Conservation (phyloP, 2,113 vertebrate genomes). For the Indicator indicator region DNA sequence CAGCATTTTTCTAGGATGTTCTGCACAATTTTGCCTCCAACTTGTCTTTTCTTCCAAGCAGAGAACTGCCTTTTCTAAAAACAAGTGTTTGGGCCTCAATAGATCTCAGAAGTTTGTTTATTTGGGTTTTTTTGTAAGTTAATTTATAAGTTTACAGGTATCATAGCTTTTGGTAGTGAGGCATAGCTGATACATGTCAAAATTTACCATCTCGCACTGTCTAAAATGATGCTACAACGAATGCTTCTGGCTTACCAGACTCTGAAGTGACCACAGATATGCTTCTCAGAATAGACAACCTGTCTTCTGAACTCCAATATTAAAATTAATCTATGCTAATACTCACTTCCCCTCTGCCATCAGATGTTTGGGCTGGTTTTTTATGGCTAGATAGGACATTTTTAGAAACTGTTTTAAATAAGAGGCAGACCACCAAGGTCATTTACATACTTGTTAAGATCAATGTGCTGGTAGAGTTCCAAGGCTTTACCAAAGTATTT, state of each 20-base stretch:
- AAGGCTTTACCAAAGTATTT: conserved; percentile 80
- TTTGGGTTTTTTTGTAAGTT: rapidly evolving
- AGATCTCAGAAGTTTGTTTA: not conserved
- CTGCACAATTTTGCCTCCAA: not conserved
- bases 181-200: not conserved
- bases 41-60: not conserved
- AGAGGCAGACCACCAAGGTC: rapidly evolving
- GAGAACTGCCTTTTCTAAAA: not conserved
- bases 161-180: not conserved
- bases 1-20: not conserved
- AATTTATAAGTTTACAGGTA: not conserved
- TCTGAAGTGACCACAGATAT: not conserved
- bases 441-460: conserved; percentile 73
- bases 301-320: not conserved
- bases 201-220: not conserved
- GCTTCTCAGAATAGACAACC: not conserved
- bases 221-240: not conserved
- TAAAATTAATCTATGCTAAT: not conserved
- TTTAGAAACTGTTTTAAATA: not conserved
- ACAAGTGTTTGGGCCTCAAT: not conserved
- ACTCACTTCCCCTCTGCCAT: not conserved
- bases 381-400: not conserved
- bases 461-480: conserved; percentile 65
- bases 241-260: not conserved
- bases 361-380: not conserved